These are phyloP conservation scores for Kobus ellipsiprymnus DNA, from an alignment of 2,113 vertebrate species.

Conservation along the genomic window DNA sequence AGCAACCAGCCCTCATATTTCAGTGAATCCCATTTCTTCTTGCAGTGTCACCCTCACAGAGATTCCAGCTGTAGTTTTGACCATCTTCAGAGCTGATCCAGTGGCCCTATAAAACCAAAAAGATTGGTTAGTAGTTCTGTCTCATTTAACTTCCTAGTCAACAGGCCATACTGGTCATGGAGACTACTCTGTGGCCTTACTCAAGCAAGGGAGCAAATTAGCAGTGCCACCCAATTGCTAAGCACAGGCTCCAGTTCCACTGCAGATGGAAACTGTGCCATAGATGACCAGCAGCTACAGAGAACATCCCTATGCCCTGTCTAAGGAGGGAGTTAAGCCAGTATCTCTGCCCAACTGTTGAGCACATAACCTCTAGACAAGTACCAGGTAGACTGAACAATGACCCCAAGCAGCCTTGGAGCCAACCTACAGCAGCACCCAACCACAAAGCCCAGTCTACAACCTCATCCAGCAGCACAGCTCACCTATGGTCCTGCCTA, in stretches of 20 bases:
- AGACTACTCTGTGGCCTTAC: not conserved
- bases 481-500: not conserved
- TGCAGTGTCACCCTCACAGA: not conserved
- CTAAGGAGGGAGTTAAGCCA: not conserved
- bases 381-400: not conserved
- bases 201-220: not conserved
- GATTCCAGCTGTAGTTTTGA: not conserved
- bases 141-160: not conserved
- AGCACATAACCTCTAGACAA: not conserved
- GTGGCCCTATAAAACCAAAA: not conserved
- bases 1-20: not conserved
- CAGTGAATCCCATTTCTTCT: not conserved
- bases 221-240: not conserved
- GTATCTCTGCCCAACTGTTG: not conserved
- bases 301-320: not conserved
- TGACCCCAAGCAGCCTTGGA: not conserved
- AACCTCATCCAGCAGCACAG: not conserved
- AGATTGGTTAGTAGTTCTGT: not conserved
- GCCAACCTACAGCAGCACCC: not conserved
- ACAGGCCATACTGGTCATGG: not conserved
- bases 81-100: not conserved
- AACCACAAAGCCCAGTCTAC: not conserved
- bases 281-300: not conserved
- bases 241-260: not conserved
- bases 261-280: not conserved